Evolutionary conservation across 2,113 vertebrate genomes (phyloP).

Genomic region (Mesembrinibis cayennensis): DNA sequence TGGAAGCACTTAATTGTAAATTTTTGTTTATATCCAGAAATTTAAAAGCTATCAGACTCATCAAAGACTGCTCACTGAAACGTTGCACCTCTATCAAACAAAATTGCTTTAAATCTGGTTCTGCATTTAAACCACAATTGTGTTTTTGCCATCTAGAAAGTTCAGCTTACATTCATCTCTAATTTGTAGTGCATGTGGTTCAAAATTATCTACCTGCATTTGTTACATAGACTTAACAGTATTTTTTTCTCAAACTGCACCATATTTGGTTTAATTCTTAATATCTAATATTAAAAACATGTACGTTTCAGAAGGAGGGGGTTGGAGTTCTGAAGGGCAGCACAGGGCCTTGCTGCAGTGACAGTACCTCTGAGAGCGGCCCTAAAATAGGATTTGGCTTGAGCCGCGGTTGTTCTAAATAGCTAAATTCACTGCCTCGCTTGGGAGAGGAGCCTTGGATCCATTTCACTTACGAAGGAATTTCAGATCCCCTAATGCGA

Average conservation of each 20-base stretch:
- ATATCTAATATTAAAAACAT: rapidly evolving
- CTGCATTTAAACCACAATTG: not conserved
- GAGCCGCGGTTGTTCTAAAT: not conserved
- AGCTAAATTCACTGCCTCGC: not conserved
- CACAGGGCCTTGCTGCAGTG: not conserved
- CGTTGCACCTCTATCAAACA: not conserved
- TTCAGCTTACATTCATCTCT: not conserved
- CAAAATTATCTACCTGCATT: rapidly evolving
- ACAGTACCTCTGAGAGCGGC: not conserved
- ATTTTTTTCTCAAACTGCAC: not conserved
- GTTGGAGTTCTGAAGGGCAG: not conserved
- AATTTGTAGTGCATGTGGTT: not conserved
- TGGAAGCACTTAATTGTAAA: not conserved
- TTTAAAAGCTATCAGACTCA: not conserved
- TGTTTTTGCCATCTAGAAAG: not conserved
- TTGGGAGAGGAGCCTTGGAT: not conserved
- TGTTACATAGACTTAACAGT: not conserved
- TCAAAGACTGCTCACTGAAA: not conserved
- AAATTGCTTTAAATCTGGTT: not conserved
- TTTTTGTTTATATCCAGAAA: not conserved
- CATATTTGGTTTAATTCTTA: not conserved
- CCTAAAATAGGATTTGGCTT: slow-evolving; percentile 11
- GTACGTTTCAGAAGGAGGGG: not conserved
- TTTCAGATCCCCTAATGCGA: not conserved
- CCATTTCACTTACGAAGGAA: not conserved